These are phyloP conservation scores for Bilobella aurantiaca DNA, from an alignment of 1,140 invertebrate species.

Conservation along the genomic window DNA sequence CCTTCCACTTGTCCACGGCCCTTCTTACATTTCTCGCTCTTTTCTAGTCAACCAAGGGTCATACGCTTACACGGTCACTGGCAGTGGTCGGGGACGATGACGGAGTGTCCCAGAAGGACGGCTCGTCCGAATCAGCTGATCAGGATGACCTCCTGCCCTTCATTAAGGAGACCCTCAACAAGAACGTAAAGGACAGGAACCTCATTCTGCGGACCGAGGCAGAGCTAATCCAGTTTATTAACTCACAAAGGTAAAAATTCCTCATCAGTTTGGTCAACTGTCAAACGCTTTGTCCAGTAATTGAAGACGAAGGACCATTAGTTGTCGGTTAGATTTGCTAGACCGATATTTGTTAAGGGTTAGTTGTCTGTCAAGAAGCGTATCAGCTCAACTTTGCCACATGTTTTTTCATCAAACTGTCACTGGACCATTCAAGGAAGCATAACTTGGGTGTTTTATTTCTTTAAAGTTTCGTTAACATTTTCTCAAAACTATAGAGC, in stretches of 20 bases:
- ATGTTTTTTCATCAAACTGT: too few species aligned
- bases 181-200: conserved; percentile 2
- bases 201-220: not conserved
- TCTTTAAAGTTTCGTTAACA: too few species aligned
- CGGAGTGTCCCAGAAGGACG: not conserved
- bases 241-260: conserved; percentile 4
- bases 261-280: not conserved
- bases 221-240: not conserved
- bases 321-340: too few species aligned
- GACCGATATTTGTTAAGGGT: too few species aligned
- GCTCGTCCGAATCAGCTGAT: not conserved
- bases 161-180: not conserved
- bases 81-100: not conserved
- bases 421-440: too few species aligned
- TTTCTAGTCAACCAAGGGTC: not conserved
- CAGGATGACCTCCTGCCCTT: not conserved
- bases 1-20: too few species aligned
- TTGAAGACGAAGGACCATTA: too few species aligned
- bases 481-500: too few species aligned
- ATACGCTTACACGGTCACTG: not conserved
- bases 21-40: not conserved
- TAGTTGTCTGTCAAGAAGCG: too few species aligned
- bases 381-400: too few species aligned
- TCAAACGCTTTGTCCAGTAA: not conserved
- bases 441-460: too few species aligned